phyloP scores from a whole-genome alignment of 2,888 invertebrate species.

The Dinocampus coccinellae region DNA sequence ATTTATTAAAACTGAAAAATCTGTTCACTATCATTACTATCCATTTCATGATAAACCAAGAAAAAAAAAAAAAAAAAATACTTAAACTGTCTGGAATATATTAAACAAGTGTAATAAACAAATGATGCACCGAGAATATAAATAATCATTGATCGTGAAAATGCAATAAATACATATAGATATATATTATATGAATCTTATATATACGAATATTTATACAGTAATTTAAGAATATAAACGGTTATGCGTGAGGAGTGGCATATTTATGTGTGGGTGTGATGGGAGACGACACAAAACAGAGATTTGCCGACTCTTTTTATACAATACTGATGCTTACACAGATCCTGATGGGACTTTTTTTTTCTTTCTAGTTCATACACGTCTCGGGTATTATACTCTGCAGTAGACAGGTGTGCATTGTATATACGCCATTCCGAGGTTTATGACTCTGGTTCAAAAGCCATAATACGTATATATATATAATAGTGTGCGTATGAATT shows the following conservation, averaged over 20 bases:
- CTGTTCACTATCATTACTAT: neutral
- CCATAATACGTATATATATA: neutral
- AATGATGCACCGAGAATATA: conserved; percentile 26
- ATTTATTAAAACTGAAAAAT: neutral
- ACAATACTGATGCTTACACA: neutral
- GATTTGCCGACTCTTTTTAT: neutral
- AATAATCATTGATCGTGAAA: conserved; percentile 12
- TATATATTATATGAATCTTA: neutral
- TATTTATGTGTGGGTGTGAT: conserved; percentile 3
- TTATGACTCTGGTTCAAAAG: neutral
- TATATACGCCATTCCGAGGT: neutral
- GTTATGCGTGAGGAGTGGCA: neutral
- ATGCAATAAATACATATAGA: neutral
- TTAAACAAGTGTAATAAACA: conserved; percentile 15
- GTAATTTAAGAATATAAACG: neutral
- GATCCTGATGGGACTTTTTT: neutral
- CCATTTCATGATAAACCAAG: neutral
- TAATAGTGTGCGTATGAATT: neutral
- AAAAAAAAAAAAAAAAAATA: no score
- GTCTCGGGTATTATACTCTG: neutral
- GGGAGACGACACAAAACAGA: neutral
- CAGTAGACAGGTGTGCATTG: conserved; percentile 3
- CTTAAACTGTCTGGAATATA: neutral
- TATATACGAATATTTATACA: neutral
- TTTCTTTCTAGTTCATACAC: neutral